Evolutionary conservation across 2,113 vertebrate genomes (phyloP).

Genomic region (Lontra canadensis): DNA sequence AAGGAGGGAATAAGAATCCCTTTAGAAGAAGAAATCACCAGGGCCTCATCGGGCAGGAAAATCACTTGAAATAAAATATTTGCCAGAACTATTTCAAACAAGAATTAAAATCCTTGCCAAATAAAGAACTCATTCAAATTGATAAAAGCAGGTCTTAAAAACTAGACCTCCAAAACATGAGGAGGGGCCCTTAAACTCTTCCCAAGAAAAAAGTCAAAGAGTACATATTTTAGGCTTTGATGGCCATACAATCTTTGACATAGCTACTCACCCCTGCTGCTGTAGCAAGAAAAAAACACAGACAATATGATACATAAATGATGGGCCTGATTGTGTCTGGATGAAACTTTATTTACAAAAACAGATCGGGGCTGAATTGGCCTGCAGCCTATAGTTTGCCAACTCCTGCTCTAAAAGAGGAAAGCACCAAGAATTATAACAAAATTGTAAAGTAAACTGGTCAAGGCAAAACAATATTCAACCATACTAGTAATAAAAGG

Average conservation of each 20-base stretch:
- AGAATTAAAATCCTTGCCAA: not conserved
- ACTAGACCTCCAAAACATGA: not conserved
- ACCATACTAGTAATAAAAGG: not conserved
- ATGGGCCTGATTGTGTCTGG: not conserved
- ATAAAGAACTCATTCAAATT: not conserved
- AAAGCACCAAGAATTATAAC: not conserved
- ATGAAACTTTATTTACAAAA: conserved; percentile 1
- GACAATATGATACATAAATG: not conserved
- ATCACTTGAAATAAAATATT: not conserved
- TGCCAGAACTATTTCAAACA: not conserved
- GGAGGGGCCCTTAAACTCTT: not conserved
- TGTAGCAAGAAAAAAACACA: not conserved
- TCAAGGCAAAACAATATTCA: not conserved
- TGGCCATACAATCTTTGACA: not conserved
- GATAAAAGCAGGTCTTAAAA: not conserved
- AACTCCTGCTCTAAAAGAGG: not conserved
- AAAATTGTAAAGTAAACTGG: not conserved
- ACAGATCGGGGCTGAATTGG: not conserved
- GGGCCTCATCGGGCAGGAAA: not conserved
- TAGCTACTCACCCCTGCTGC: not conserved
- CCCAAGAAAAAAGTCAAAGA: not conserved
- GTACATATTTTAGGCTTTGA: not conserved
- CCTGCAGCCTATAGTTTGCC: not conserved
- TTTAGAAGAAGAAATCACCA: not conserved
- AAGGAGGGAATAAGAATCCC: not conserved